These are phyloP conservation scores for Caranx melampygus DNA, from an alignment of 2,113 vertebrate genomes.

Conservation along the genomic window DNA sequence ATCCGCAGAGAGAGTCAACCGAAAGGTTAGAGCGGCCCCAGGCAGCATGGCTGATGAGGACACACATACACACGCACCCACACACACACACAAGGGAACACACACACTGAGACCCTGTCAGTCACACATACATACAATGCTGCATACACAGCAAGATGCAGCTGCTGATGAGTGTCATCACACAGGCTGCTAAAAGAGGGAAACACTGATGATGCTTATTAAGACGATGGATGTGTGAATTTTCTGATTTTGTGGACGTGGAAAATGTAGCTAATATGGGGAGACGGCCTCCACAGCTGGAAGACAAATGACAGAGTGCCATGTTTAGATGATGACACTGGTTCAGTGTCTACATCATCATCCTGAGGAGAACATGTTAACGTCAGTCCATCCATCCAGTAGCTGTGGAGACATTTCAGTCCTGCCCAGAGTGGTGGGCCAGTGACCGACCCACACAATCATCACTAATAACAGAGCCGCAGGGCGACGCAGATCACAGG, in stretches of 20 bases:
- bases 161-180: constrained; percentile 1
- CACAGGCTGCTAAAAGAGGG: neutral
- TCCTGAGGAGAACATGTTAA: neutral
- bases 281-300: neutral
- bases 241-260: neutral
- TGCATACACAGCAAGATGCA: neutral
- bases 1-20: constrained; percentile 71
- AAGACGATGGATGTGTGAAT: neutral
- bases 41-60: constrained; percentile 71
- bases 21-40: constrained; percentile 80
- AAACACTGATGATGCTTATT: neutral
- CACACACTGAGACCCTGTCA: constrained; percentile 2
- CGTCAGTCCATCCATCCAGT: neutral
- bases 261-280: neutral
- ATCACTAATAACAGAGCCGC: too few species aligned
- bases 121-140: constrained; percentile 19
- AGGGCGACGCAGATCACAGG: too few species aligned
- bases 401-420: neutral
- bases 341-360: too few species aligned
- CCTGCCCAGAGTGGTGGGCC: neutral
- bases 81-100: neutral
- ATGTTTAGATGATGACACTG: too few species aligned
- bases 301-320: neutral
- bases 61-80: constrained; percentile 15
- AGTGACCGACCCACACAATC: neutral